Conservation (phyloP, 2,797 vertebrate species). For the Steatocranus sp. region DNA sequence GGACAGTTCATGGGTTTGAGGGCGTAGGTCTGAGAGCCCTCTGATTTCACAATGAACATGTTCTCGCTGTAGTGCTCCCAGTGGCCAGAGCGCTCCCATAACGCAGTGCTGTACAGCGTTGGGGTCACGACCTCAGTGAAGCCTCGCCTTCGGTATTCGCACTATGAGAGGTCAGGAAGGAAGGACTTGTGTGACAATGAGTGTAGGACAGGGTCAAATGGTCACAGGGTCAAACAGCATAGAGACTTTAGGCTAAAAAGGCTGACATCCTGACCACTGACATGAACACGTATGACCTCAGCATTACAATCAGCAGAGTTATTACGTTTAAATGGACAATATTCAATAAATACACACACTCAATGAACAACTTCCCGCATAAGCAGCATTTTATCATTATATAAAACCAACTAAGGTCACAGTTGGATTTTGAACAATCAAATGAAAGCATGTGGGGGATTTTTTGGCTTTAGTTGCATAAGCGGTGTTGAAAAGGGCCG, state of each 20-base stretch:
- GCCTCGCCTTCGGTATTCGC: slow-evolving; percentile 83
- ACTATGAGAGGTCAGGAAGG: slow-evolving; percentile 64
- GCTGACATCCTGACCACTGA: slow-evolving; percentile 41
- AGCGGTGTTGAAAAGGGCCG: neutral
- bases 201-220: slow-evolving; percentile 4
- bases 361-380: neutral
- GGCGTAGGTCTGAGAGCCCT: slow-evolving; percentile 76
- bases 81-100: slow-evolving; percentile 93
- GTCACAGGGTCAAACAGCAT: slow-evolving; percentile 9
- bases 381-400: neutral
- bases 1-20: slow-evolving; percentile 98
- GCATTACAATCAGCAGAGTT: neutral
- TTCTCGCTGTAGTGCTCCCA: slow-evolving; percentile 90
- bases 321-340: neutral
- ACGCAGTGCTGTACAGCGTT: slow-evolving; percentile 82
- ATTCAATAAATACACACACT: neutral
- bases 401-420: neutral
- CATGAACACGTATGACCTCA: neutral
- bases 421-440: neutral
- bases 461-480: neutral
- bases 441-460: neutral
- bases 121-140: slow-evolving; percentile 92
- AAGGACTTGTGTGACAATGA: slow-evolving; percentile 21
- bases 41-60: slow-evolving; percentile 84
- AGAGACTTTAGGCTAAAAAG: slow-evolving; percentile 12